phyloP scores from a whole-genome alignment of 1,140 invertebrate species.

The Chironomus tepperi region DNA sequence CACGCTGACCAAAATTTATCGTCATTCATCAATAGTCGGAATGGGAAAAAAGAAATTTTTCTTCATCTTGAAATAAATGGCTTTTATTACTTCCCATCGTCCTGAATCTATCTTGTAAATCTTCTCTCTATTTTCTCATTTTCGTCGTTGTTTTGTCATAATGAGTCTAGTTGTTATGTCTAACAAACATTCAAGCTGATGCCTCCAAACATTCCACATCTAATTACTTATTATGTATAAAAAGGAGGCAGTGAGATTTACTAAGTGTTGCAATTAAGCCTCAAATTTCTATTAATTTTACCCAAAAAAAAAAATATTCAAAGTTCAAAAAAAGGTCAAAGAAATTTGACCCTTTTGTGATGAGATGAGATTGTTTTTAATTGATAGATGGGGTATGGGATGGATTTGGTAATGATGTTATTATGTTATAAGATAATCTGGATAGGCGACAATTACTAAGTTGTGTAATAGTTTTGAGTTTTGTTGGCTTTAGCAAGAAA shows the following conservation, averaged over 20 bases:
- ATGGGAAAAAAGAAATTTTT: background rate
- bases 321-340: background rate
- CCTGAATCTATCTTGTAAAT: too few species aligned
- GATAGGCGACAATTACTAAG: too few species aligned
- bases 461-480: too few species aligned
- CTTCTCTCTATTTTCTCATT: background rate
- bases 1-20: background rate
- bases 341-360: too few species aligned
- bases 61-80: background rate
- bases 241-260: background rate
- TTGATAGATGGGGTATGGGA: too few species aligned
- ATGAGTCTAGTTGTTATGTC: background rate
- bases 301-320: background rate
- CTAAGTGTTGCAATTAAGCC: background rate
- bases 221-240: background rate
- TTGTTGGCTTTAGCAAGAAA: too few species aligned
- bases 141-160: background rate
- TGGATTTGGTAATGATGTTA: too few species aligned
- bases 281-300: background rate
- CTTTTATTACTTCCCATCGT: background rate
- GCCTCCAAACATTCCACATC: background rate
- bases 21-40: background rate
- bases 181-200: background rate
- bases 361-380: too few species aligned
- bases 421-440: too few species aligned